These are phyloP conservation scores for Bufo bufo DNA, from an alignment of 2,113 vertebrate genomes.

Conservation along the genomic window DNA sequence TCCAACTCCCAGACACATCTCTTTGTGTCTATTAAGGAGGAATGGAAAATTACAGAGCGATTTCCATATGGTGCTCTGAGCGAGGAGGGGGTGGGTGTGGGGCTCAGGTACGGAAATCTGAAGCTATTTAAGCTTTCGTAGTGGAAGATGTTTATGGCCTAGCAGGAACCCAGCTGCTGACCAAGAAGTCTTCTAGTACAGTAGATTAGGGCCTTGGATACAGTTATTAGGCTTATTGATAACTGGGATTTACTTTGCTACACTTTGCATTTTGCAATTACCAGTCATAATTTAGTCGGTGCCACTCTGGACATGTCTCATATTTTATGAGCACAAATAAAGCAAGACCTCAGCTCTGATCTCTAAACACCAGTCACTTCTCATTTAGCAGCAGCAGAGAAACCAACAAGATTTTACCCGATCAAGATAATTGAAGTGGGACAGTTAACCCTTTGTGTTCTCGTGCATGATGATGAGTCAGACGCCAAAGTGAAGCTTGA, in stretches of 20 bases:
- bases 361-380: conserved; percentile 40
- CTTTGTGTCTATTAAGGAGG: conserved; percentile 31
- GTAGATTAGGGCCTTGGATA: conserved; percentile 43
- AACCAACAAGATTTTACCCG: not conserved
- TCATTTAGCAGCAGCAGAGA: conserved; percentile 33
- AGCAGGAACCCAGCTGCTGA: conserved; percentile 20
- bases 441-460: not conserved
- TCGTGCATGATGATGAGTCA: not conserved
- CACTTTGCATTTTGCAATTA: conserved; percentile 45
- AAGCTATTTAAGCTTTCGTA: not conserved
- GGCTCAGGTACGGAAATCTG: conserved; percentile 28
- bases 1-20: conserved; percentile 23
- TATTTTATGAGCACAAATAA: not conserved
- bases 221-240: conserved; percentile 49
- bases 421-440: not conserved
- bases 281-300: conserved; percentile 39
- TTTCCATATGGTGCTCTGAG: conserved; percentile 32
- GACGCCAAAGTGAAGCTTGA: not conserved
- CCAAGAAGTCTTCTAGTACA: conserved; percentile 2
- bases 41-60: conserved; percentile 10
- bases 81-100: not conserved
- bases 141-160: not conserved
- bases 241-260: conserved; percentile 40
- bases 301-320: conserved; percentile 39
- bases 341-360: not conserved